These are phyloP conservation scores for Chrysodeixis includens DNA, from an alignment of 2,888 invertebrate species.

Conservation along the genomic window DNA sequence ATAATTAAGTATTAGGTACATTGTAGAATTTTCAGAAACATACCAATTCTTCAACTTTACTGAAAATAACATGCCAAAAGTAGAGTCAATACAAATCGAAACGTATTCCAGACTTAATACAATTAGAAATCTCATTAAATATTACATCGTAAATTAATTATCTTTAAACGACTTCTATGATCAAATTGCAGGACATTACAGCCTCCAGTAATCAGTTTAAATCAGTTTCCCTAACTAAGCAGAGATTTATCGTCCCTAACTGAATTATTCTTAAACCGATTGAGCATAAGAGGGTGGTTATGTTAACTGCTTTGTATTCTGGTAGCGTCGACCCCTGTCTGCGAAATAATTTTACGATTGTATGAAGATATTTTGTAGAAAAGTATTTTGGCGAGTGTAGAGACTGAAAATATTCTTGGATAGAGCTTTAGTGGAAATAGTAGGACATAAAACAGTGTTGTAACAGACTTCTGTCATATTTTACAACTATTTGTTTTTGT, in stretches of 20 bases:
- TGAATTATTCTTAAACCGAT: constrained; percentile 84
- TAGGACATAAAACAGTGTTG: too few species aligned
- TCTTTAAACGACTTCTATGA: constrained; percentile 77
- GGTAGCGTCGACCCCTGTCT: constrained; percentile 62
- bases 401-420: background rate
- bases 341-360: constrained; percentile 46
- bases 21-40: too few species aligned
- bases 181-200: constrained; percentile 74
- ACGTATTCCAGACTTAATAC: too few species aligned
- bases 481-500: too few species aligned
- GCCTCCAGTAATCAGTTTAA: constrained; percentile 80
- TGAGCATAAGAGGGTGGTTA: constrained; percentile 74
- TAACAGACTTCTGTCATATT: too few species aligned
- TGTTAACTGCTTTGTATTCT: constrained; percentile 77
- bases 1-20: too few species aligned
- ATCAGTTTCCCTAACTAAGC: constrained; percentile 79
- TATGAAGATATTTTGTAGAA: background rate
- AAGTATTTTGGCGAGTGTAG: background rate
- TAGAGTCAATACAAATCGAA: too few species aligned
- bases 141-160: constrained; percentile 69
- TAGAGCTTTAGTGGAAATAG: background rate
- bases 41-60: too few species aligned
- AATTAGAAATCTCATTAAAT: constrained; percentile 61
- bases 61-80: too few species aligned
- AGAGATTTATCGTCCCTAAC: constrained; percentile 87